Evolutionary conservation across 2,888 invertebrate species (phyloP), one percentile per base, ranked within the genome.

Genomic region (Chydorus sphaericus): DNA sequence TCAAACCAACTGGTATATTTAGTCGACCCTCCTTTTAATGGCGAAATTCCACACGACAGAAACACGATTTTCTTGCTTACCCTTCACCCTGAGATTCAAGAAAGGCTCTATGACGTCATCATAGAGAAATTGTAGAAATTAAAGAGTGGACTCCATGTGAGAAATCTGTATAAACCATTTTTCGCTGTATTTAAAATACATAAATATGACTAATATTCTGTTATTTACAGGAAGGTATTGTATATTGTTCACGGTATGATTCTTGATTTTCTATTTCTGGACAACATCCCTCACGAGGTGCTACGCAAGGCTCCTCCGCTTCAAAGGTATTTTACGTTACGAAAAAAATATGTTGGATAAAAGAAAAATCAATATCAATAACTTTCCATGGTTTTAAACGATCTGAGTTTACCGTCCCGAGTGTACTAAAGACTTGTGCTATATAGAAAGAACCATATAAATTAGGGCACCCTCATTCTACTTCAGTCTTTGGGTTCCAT

Each of bases 271-370:
- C 48, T 30, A n/a, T 56, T 54, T 31, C n/a, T 36, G 10, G 56
- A 56, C 26, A 51, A 56, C 10, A 33, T 56, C 20, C 29, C 53
- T 18, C 29, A 56, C 14, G 60, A 60, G 55, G 53, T 55, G 2
- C 38, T 60, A 3, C 55, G 60, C 20, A 18, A 18, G 39, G 18
- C 20, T 8, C 39, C 39, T 10, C 39, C 39, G 20, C 18, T 23
- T 6, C n/a, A 18, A n/a, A 16, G 39, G 39, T 39, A 39, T 18
- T 11, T n/a, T 33, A 10, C n/a, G 36, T 11, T 11, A 10, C n/a
- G 10, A 33, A 14, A 8, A 8, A 8, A 18, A 10, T 10, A n/a
- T 18, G n/a, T n/a, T n/a, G n/a, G n/a, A n/a, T n/a, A n/a, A n/a
- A n/a, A n/a, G n/a, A n/a, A n/a, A n/a, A n/a, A n/a, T n/a, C n/a